Conservation (phyloP, 2,797 vertebrate species). For the Uromys caudimaculatus region DNA sequence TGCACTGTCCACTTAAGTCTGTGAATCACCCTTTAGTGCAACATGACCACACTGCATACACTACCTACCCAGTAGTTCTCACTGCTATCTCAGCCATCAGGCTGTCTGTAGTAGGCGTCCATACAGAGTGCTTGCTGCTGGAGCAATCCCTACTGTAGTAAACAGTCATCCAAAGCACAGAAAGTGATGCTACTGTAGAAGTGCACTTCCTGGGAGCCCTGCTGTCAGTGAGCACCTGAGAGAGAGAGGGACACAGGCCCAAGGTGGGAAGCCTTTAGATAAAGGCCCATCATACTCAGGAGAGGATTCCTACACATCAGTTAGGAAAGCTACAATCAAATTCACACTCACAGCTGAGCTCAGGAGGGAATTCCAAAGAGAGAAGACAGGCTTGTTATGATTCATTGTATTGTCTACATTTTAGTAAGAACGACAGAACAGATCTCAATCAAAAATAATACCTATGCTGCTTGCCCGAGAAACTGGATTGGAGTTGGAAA, state of each 20-base stretch:
- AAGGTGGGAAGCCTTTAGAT: background rate
- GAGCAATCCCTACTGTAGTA: background rate
- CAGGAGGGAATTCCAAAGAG: background rate
- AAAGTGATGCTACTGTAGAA: background rate
- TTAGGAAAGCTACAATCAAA: background rate
- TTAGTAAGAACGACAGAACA: rapidly evolving
- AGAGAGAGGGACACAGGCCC: background rate
- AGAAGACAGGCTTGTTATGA: background rate
- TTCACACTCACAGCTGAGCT: background rate
- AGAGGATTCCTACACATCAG: background rate
- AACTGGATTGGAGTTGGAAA: constrained; percentile 45
- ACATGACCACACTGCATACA: no score
- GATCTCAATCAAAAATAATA: rapidly evolving
- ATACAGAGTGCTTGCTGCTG: background rate
- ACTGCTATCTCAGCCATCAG: background rate
- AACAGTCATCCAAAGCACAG: background rate
- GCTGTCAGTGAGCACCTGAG: no score
- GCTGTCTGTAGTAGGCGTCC: background rate
- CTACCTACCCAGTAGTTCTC: background rate
- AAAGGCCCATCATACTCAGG: background rate
- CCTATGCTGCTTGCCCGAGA: background rate
- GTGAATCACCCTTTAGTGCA: background rate
- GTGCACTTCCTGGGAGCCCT: background rate
- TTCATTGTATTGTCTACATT: background rate
- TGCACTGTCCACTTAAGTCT: background rate